Base-by-base conservation (phyloP, 1,140 invertebrate species). In the Maniola jurtina region DNA sequence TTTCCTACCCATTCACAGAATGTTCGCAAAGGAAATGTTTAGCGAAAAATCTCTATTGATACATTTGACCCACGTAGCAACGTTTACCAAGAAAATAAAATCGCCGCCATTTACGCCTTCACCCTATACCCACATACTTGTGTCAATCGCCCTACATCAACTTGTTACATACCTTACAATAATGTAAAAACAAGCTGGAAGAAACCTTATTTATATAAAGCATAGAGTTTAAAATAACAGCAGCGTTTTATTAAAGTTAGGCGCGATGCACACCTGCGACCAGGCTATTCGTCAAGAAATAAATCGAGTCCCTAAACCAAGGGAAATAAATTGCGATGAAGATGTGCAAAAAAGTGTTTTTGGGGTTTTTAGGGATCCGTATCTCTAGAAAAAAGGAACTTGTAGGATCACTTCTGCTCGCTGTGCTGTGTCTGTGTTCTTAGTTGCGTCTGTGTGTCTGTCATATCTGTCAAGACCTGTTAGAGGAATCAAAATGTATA, bases 81-180 rank as follows among this genome's bases (percentile, higher is more conserved):
- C 64, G 40, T 66, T 64, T 64, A 70, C 62, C 47, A 55, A 70
- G 61, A 64, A 73, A 70, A 75, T 68, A 60, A 71, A 74, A 73
- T 75, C 65, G 67, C 61, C 68, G 47, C 61, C 73, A 61, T 71
- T 75, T 70, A 65, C 58, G 50, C 65, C 57, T 47, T 56, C 35
- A 40, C 34, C 55, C 55, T 14, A 38, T 40, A 54, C 66, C 64
- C 59, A 61, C 59, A 61, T 77, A 81, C 75, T 76, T 73, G 68
- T 76, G 79, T 81, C 79, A 77, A 73, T 79, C 66, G 73, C 52
- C 61, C 75, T 71, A 71, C 68, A 76, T 75, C 73, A 76, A 74
- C 57, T 76, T 72, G 73, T 76, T 68, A 70, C 72, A 40, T 56
- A 11, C 47, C 15, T 25, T 25, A 34, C 34, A 14, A 58, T n/a